Evolutionary conservation across 2,888 invertebrate species (phyloP).

Genomic region (Ormyrus nitidulus): DNA sequence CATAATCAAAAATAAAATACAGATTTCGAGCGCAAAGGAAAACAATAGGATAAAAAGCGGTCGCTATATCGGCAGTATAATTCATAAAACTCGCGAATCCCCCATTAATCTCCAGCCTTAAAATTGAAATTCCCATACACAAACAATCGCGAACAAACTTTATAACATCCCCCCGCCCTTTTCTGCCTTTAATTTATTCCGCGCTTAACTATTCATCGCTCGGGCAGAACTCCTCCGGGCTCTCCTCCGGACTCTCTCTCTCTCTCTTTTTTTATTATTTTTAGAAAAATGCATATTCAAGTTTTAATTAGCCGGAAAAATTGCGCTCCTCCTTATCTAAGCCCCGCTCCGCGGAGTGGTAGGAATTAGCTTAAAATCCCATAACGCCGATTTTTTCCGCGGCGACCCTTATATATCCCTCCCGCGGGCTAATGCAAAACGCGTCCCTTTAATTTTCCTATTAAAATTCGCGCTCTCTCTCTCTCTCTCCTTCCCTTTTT

Average conservation of each 20-base stretch:
- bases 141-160: no score
- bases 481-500: slow-evolving; percentile 2
- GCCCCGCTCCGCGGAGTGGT: not conserved
- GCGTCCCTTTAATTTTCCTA: slow-evolving; percentile 55
- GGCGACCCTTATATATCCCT: not conserved
- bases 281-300: slow-evolving; percentile 51
- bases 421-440: slow-evolving; percentile 40
- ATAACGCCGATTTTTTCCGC: slow-evolving; percentile 54
- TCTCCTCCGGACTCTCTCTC: not conserved
- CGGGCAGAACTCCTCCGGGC: not conserved
- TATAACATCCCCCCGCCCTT: no score
- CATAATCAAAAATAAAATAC: no score
- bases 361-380: slow-evolving; percentile 56
- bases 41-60: no score
- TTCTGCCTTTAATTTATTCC: no score
- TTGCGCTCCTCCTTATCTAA: slow-evolving; percentile 43
- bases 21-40: no score
- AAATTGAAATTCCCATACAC: no score
- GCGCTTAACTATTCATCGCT: no score
- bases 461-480: slow-evolving; percentile 52
- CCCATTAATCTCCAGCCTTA: no score
- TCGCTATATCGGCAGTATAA: no score
- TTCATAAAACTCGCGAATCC: no score
- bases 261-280: slow-evolving; percentile 5
- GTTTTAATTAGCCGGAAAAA: slow-evolving; percentile 55